A percentile compares a stretch with the other conserved stretches of the same genome.
Evolutionary conservation across 2,888 invertebrate species (phyloP).

Genomic region (Thymelicus sylvestris): DNA sequence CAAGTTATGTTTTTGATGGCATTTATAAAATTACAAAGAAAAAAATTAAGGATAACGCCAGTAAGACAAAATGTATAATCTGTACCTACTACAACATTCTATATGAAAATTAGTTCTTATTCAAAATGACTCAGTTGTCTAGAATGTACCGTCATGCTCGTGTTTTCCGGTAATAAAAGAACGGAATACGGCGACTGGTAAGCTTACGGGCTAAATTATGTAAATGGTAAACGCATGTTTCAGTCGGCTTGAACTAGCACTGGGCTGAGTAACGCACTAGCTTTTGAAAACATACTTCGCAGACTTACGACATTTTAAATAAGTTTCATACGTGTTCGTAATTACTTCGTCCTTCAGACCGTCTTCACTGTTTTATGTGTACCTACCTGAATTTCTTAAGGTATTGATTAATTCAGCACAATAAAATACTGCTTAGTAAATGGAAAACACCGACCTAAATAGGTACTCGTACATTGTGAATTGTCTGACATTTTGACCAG

Average conservation of each 20-base stretch:
- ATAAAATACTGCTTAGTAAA: background rate
- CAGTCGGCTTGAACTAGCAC: background rate
- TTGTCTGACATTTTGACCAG: too few species aligned
- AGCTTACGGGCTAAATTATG: constrained; percentile 29
- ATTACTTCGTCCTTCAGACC: background rate
- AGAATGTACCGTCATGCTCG: constrained; percentile 21
- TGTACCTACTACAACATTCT: background rate
- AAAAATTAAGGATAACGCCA: background rate
- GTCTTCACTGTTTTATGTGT: background rate
- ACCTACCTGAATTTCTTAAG: background rate
- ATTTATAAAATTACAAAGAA: too few species aligned
- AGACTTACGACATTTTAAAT: background rate
- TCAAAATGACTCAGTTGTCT: constrained; percentile 19
- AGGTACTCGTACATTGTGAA: too few species aligned
- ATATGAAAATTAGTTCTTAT: constrained; percentile 19
- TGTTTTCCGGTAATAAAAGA: constrained; percentile 33
- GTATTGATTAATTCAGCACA: background rate
- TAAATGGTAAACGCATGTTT: constrained; percentile 29
- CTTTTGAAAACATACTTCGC: background rate
- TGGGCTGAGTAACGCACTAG: background rate
- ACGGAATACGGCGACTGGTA: constrained; percentile 3
- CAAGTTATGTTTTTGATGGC: too few species aligned
- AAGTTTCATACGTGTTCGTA: background rate
- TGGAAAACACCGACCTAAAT: too few species aligned
- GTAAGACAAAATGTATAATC: too few species aligned